Conservation (phyloP, 1,140 invertebrate genomes). For the Gonatopus flavifemur region DNA sequence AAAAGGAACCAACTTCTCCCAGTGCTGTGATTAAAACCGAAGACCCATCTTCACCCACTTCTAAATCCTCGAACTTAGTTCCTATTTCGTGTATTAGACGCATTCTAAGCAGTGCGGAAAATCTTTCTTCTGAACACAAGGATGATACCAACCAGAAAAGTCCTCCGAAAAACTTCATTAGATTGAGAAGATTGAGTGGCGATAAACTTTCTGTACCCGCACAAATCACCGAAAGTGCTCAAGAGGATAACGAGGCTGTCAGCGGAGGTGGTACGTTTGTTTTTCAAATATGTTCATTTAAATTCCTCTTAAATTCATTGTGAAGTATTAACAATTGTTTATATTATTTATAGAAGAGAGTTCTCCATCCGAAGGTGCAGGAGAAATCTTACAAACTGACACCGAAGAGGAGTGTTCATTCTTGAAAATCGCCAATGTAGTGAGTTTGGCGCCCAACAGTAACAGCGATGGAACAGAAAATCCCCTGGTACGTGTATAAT, state of each 20-base stretch:
- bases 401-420: constrained; percentile 40
- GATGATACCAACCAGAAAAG: not conserved
- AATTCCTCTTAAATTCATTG: not conserved
- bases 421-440: constrained; percentile 50
- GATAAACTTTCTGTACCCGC: constrained; percentile 42
- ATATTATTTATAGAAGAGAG: constrained; percentile 9
- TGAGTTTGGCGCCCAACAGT: constrained; percentile 43
- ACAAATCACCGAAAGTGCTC: not conserved
- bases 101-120: not conserved
- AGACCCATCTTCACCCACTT: constrained; percentile 6
- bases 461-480: constrained; percentile 17
- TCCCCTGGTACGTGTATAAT: constrained; percentile 22
- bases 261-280: not conserved
- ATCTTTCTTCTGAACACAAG: not conserved
- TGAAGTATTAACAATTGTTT: not conserved
- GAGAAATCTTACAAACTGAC: constrained; percentile 8
- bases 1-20: constrained; percentile 1
- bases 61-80: constrained; percentile 23
- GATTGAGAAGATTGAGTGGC: constrained; percentile 47
- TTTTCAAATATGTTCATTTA: not conserved
- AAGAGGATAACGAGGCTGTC: not conserved
- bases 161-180: constrained; percentile 41
- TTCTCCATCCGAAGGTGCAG: not conserved
- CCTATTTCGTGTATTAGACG: constrained; percentile 10
- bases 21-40: too few relatives aligned